A percentile compares a stretch with the other conserved stretches of the same genome.
phyloP scores from a whole-genome alignment of 2,113 vertebrate genomes.

The Oxyura jamaicensis region DNA sequence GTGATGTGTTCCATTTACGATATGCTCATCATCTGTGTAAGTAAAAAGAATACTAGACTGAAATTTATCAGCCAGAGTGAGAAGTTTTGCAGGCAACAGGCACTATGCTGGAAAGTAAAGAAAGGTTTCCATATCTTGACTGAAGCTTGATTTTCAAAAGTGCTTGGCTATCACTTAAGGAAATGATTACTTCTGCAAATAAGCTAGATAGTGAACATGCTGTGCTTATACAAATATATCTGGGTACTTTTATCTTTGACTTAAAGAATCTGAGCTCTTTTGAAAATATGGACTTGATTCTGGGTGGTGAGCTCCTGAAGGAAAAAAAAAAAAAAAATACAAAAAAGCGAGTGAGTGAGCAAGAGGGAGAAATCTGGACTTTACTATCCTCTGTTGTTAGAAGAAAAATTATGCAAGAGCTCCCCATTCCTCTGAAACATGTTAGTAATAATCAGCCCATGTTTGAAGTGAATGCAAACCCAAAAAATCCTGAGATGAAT shows the following conservation, averaged over 20 bases:
- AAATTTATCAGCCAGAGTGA: background rate
- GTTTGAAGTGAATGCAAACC: conserved; percentile 42
- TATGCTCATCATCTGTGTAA: conserved; percentile 91
- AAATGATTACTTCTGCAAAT: conserved; percentile 28
- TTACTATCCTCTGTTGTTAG: background rate
- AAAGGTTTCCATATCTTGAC: background rate
- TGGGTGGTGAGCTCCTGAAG: background rate
- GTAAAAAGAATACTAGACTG: conserved; percentile 57
- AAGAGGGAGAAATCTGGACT: background rate
- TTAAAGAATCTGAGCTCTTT: background rate
- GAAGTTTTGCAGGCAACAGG: background rate
- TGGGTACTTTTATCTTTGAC: background rate
- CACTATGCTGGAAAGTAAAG: background rate
- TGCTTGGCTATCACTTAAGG: conserved; percentile 17
- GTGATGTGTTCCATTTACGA: conserved; percentile 90
- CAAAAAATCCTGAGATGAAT: background rate
- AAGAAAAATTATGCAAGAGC: background rate
- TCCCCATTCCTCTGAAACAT: conserved; percentile 34
- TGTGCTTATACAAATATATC: background rate
- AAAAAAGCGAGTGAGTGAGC: background rate
- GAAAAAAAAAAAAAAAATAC: background rate
- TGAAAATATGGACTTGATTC: background rate
- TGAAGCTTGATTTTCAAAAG: conserved; percentile 6
- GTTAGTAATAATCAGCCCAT: conserved; percentile 23
- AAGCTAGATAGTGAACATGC: background rate